Evolutionary conservation across 2,888 invertebrate genomes (phyloP), one percentile per base, ranked within the genome.

Genomic region (Drosophila siamana): DNA sequence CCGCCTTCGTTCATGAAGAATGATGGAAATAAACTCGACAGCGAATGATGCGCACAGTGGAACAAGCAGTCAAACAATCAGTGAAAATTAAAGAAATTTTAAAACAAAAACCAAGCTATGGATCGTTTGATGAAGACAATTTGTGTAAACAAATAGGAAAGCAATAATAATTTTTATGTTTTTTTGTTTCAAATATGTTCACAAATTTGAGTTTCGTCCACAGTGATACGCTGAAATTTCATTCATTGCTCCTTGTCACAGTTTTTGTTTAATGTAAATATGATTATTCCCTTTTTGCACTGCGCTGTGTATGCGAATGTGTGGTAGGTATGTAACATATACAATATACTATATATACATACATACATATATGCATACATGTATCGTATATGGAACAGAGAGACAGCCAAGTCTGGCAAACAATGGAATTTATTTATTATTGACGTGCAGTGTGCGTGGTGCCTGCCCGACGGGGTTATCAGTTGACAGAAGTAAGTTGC

Each of bases 341-440:
- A 15, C n/a, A n/a, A n/a, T n/a, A n/a, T n/a, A n/a, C n/a, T 13
- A 16, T 44, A 41, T 5, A 41, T 48, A 47, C 38, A 46, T 30
- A 59, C 44, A 19, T 11, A 16, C 36, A 36, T 9, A 38, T 7
- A 47, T 16, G 67, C 33, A 11, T 33, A n/a, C 40, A n/a, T 46
- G 56, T 56, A 28, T 4, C 36, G 2, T 15, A 51, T 15, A 28
- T 63, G 16, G 73, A 40, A 44, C 55, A 54, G 60, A 30, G 50
- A 33, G 26, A 15, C 22, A 44, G 13, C 28, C 15, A 38, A 44
- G 61, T 46, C 59, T 41, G 67, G 74, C 77, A 84, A 83, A 85
- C 83, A 83, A 83, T 82, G 83, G 80, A 65, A 77, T 76, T 71
- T 83, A 85, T 83, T 83, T 83, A 83, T 83, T 83, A 83, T 83